Evolutionary conservation across 1,140 invertebrate species (phyloP).

Genomic region (Pemphigus obesinymphae): DNA sequence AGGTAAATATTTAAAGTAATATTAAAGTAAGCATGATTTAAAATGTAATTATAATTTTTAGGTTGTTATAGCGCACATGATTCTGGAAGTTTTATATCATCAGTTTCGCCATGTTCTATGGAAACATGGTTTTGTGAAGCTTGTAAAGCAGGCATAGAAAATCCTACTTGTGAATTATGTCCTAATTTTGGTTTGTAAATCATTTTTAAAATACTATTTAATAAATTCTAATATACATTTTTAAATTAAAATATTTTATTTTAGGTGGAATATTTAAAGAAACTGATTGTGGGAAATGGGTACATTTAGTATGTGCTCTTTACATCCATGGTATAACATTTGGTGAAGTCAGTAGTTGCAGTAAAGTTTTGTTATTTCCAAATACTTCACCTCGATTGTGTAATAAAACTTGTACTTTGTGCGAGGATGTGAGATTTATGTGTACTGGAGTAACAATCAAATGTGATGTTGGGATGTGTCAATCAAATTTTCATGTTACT

Average conservation of each 20-base stretch:
- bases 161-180: conserved; percentile 83
- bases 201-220: not conserved
- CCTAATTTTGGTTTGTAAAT: conserved; percentile 63
- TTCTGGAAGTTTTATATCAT: conserved; percentile 81
- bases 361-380: conserved; percentile 86
- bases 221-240: not conserved
- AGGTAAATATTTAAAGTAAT: conserved; percentile 54
- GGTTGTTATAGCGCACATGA: conserved; percentile 95
- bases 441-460: conserved; percentile 90
- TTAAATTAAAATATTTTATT: conserved; percentile 38
- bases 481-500: conserved; percentile 95
- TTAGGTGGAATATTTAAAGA: conserved; percentile 91
- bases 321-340: conserved; percentile 97
- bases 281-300: conserved; percentile 94
- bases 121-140: conserved; percentile 98
- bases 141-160: conserved; percentile 83
- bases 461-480: conserved; percentile 97
- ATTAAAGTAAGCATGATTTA: not conserved
- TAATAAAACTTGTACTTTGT: conserved; percentile 78
- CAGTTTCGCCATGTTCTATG: conserved; percentile 85
- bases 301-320: conserved; percentile 93
- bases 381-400: conserved; percentile 95
- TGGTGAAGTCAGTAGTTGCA: conserved; percentile 84
- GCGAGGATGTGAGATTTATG: conserved; percentile 78
- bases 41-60: conserved; percentile 47